Percentiles rank a stretch among this genome's conserved stretches.
phyloP scores from a whole-genome alignment of 1,140 invertebrate genomes.

The Neodiprion lecontei region DNA sequence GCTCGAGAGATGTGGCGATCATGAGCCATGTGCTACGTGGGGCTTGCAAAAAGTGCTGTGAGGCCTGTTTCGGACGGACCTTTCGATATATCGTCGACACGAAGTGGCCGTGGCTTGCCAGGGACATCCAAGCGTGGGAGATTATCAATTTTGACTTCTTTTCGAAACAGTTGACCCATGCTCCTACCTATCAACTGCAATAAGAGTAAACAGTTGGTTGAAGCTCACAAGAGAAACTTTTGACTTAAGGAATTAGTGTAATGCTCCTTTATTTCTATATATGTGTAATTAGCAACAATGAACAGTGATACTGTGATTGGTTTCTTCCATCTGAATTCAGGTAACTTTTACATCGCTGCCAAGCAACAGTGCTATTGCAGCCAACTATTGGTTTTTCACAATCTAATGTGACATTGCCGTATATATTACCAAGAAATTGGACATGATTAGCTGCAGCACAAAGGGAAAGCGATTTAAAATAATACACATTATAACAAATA shows the following conservation, averaged over 20 bases:
- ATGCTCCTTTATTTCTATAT: conserved; percentile 6
- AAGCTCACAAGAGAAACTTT: neutral
- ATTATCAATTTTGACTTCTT: conserved; percentile 84
- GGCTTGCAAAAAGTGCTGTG: conserved; percentile 60
- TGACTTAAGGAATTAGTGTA: neutral
- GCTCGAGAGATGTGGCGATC: conserved; percentile 34
- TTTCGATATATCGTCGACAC: conserved; percentile 57
- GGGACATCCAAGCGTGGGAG: conserved; percentile 71
- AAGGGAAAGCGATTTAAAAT: no score
- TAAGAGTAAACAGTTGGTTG: conserved; percentile 29
- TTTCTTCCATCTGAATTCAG: conserved; percentile 19
- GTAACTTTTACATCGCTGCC: no score
- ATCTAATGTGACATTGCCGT: no score
- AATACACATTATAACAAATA: no score
- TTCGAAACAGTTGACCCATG: conserved; percentile 84
- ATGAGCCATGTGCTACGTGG: conserved; percentile 53
- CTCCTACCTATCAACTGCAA: conserved; percentile 79
- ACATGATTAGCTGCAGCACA: no score
- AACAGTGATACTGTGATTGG: neutral
- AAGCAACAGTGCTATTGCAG: no score
- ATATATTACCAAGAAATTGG: no score
- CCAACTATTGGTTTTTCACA: no score
- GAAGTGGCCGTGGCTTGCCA: conserved; percentile 62
- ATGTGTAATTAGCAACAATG: neutral
- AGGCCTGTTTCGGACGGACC: conserved; percentile 58